Evolutionary conservation across 2,113 vertebrate species (phyloP).

Genomic region (Alces alces): DNA sequence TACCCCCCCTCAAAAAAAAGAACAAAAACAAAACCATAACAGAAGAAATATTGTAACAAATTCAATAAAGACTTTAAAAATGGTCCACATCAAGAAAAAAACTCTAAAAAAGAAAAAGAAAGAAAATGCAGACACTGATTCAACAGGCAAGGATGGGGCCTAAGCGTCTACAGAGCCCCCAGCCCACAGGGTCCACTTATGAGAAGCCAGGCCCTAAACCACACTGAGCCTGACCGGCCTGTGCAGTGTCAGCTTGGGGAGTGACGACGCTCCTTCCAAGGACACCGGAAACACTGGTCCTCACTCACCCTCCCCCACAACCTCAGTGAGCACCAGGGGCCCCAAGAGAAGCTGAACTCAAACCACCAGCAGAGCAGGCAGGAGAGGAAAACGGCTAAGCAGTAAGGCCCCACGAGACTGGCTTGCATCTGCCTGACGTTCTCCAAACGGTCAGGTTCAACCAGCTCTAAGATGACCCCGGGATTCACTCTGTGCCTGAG

Average conservation of each 20-base stretch:
- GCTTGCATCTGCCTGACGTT: accelerated
- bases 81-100: too few species aligned
- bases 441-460: not conserved
- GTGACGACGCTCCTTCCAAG: not conserved
- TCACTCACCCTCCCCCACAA: accelerated
- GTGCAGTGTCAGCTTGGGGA: not conserved
- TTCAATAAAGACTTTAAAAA: too few species aligned
- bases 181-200: accelerated
- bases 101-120: too few species aligned
- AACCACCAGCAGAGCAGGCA: not conserved
- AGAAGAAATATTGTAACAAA: too few species aligned
- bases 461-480: accelerated
- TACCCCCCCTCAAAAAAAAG: too few species aligned
- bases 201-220: not conserved
- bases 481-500: accelerated
- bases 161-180: not conserved
- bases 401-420: accelerated
- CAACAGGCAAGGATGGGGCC: not conserved
- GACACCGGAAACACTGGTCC: accelerated
- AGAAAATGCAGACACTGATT: too few species aligned
- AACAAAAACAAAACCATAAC: too few species aligned
- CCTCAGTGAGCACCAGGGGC: too few species aligned
- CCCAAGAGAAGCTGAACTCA: not conserved
- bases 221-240: accelerated
- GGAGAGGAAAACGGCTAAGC: accelerated